Percentiles rank a stretch among this genome's conserved stretches.
Evolutionary conservation across 1,140 invertebrate species (phyloP).

Genomic region (Riptortus pedestris): DNA sequence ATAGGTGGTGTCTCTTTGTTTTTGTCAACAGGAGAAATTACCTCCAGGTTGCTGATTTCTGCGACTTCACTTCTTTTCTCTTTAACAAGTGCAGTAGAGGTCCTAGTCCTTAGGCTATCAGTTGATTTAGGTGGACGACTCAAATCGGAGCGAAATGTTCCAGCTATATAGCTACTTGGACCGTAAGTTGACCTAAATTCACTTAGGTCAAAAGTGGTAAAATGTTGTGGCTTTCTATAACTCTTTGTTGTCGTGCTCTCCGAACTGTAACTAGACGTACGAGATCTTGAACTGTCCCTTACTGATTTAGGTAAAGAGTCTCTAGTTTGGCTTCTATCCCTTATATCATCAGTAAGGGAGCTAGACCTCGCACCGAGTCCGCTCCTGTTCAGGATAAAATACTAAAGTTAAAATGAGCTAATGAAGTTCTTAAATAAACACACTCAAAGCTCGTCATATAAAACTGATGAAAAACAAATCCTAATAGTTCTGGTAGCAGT

Average conservation of each 20-base stretch:
- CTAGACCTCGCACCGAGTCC: constrained; percentile 17
- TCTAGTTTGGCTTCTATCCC: constrained; percentile 23
- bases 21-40: constrained; percentile 22
- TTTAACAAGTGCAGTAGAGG: constrained; percentile 1
- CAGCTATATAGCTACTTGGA: constrained; percentile 19
- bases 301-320: not conserved
- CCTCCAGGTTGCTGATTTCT: constrained; percentile 23
- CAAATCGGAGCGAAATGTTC: not conserved
- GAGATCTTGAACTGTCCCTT: constrained; percentile 4
- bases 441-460: not conserved
- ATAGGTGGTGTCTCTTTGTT: not conserved
- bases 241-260: not conserved
- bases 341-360: constrained; percentile 21
- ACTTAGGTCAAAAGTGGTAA: constrained; percentile 13
- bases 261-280: constrained; percentile 7
- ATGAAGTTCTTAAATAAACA: not conserved
- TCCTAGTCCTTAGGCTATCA: constrained; percentile 6
- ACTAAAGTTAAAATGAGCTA: not conserved
- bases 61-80: constrained; percentile 16
- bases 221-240: constrained; percentile 10
- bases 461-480: not conserved
- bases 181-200: constrained; percentile 19
- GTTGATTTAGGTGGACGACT: constrained; percentile 14
- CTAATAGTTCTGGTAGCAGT: not conserved
- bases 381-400: not conserved